Conservation (phyloP, 2,888 invertebrate species). For the Ganaspis brasiliensis region DNA sequence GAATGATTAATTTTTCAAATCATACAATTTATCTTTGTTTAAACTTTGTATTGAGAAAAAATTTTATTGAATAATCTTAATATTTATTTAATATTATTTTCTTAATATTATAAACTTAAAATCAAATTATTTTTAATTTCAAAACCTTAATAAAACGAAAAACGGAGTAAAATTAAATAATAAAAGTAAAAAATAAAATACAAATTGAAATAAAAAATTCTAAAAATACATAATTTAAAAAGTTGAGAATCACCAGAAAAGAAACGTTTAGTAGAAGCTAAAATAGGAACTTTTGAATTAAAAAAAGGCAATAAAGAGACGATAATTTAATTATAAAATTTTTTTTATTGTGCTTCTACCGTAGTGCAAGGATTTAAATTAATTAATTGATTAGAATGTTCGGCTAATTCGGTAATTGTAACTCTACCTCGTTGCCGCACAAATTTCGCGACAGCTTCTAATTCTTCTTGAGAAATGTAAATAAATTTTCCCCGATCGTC, state of each 20-base stretch:
- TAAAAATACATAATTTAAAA: not conserved
- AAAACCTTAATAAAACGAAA: not conserved
- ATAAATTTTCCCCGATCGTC: constrained; percentile 99
- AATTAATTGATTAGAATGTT: constrained; percentile 96
- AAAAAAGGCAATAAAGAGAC: not conserved
- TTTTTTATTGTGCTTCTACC: constrained; percentile 53
- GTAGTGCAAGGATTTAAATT: constrained; percentile 85
- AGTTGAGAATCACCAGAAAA: too few relatives aligned
- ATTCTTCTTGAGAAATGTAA: constrained; percentile 95
- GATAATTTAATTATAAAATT: constrained; percentile 2
- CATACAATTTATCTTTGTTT: too few relatives aligned
- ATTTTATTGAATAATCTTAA: too few relatives aligned
- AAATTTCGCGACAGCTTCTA: constrained; percentile 96
- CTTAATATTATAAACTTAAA: too few relatives aligned
- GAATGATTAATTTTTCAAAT: too few relatives aligned
- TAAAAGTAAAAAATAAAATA: too few relatives aligned
- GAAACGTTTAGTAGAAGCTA: too few relatives aligned
- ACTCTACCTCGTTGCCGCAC: constrained; percentile 97
- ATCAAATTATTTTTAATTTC: too few relatives aligned
- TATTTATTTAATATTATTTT: too few relatives aligned
- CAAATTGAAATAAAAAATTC: not conserved
- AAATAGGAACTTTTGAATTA: too few relatives aligned
- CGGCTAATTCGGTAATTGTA: constrained; percentile 95
- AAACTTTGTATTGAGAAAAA: too few relatives aligned
- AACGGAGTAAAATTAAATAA: not conserved